A percentile compares a stretch with the other conserved stretches of the same genome.
Conservation (phyloP, 2,113 vertebrate species). For the Micromys minutus region DNA sequence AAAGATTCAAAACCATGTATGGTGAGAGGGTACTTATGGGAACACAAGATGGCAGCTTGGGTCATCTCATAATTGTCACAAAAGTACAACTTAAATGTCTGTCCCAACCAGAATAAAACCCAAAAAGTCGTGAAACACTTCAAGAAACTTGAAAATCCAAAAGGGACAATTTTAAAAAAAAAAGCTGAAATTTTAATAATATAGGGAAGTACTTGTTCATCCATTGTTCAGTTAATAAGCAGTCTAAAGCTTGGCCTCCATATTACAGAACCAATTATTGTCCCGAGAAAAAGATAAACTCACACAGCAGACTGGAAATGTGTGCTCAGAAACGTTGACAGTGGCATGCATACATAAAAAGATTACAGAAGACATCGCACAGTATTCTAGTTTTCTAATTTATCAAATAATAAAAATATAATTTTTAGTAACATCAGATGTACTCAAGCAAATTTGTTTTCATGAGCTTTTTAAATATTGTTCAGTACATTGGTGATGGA, state of each 20-base stretch:
- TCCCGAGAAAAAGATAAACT: conserved; percentile 24
- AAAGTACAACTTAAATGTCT: conserved; percentile 24
- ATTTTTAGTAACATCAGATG: background rate
- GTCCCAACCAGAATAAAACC: background rate
- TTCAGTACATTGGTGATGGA: background rate
- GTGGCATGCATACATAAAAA: background rate
- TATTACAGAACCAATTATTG: conserved; percentile 65
- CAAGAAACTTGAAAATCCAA: conserved; percentile 49
- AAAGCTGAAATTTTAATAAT: conserved; percentile 72
- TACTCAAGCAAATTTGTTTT: background rate
- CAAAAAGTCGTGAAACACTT: conserved; percentile 20
- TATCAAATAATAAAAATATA: conserved; percentile 31
- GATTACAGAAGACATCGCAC: background rate
- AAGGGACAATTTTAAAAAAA: conserved; percentile 55
- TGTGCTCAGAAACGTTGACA: conserved; percentile 35
- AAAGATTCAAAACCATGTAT: background rate
- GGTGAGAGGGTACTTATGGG: background rate
- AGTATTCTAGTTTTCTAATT: conserved; percentile 4
- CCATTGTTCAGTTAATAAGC: conserved; percentile 70
- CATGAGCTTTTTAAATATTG: background rate
- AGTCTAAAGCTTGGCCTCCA: conserved; percentile 43
- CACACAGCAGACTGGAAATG: background rate
- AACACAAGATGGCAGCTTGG: background rate
- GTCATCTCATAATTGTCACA: background rate
- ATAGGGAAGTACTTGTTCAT: conserved; percentile 24